phyloP scores from a whole-genome alignment of 1,140 invertebrate species.

The Bombus waltoni region DNA sequence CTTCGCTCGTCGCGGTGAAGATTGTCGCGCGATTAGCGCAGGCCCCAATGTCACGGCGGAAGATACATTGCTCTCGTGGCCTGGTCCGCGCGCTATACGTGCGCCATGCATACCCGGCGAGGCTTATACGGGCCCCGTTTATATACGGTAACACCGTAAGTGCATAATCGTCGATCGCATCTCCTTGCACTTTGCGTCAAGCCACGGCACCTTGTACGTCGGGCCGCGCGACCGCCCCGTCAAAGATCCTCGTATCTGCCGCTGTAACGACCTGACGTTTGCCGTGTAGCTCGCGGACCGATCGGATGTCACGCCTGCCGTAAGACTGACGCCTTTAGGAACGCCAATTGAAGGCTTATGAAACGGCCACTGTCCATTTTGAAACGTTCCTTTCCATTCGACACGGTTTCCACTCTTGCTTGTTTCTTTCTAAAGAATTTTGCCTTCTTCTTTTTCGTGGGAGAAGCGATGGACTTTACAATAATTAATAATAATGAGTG shows the following conservation, averaged over 20 bases:
- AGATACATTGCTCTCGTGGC: conserved; percentile 81
- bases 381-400: too few relatives aligned
- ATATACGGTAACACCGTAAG: conserved; percentile 81
- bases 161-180: conserved; percentile 83
- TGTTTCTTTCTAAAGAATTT: background rate
- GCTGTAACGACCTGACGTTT: conserved; percentile 51
- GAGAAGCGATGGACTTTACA: rapidly evolving
- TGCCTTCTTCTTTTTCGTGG: too few relatives aligned
- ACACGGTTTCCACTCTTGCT: too few relatives aligned
- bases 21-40: conserved; percentile 83
- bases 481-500: background rate
- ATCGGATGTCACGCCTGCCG: conserved; percentile 19
- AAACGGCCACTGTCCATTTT: background rate
- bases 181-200: conserved; percentile 82
- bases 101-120: conserved; percentile 58
- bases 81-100: conserved; percentile 64
- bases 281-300: conserved; percentile 30
- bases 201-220: conserved; percentile 76
- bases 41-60: conserved; percentile 78
- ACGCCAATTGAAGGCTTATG: conserved; percentile 31
- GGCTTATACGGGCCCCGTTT: conserved; percentile 74
- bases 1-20: conserved; percentile 72
- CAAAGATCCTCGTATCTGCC: conserved; percentile 46
- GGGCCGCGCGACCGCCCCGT: conserved; percentile 47
- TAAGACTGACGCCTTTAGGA: conserved; percentile 32